Conservation (phyloP, 53 echinoderm and acorn worm species). For the Paracentrotus lividus region DNA sequence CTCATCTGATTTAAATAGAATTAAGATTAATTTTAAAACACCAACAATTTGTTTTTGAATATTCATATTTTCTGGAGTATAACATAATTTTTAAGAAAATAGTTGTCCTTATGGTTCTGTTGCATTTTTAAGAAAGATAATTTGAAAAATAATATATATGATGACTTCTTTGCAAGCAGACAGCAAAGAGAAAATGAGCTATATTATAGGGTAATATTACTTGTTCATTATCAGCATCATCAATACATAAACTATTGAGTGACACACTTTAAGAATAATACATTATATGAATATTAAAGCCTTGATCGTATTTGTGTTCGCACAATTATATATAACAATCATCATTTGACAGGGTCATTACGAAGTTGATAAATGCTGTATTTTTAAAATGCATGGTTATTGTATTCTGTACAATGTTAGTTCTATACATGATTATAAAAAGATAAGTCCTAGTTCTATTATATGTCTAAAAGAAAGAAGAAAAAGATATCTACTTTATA, state of each 20-base stretch:
- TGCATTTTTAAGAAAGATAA: too few relatives aligned
- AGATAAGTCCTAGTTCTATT: not conserved
- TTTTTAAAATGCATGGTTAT: not conserved
- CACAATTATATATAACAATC: not conserved
- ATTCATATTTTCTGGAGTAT: too few relatives aligned
- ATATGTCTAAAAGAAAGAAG: not conserved
- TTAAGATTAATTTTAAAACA: too few relatives aligned
- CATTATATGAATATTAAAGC: not conserved
- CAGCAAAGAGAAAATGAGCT: too few relatives aligned
- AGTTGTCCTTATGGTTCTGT: too few relatives aligned
- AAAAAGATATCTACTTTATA: not conserved
- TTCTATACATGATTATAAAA: constrained; percentile 39
- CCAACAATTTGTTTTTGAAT: too few relatives aligned
- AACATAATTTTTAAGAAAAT: too few relatives aligned
- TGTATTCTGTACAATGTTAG: constrained; percentile 7
- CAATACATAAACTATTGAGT: not conserved
- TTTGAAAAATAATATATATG: too few relatives aligned
- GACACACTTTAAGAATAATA: not conserved
- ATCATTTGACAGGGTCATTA: not conserved
- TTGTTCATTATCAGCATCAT: not conserved
- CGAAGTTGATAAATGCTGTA: not conserved
- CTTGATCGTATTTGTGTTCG: not conserved
- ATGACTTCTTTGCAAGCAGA: too few relatives aligned
- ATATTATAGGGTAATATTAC: too few relatives aligned
- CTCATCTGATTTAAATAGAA: too few relatives aligned